Base-by-base conservation (phyloP, 2,797 vertebrate genomes). In the Poeciliopsis gracilis region DNA sequence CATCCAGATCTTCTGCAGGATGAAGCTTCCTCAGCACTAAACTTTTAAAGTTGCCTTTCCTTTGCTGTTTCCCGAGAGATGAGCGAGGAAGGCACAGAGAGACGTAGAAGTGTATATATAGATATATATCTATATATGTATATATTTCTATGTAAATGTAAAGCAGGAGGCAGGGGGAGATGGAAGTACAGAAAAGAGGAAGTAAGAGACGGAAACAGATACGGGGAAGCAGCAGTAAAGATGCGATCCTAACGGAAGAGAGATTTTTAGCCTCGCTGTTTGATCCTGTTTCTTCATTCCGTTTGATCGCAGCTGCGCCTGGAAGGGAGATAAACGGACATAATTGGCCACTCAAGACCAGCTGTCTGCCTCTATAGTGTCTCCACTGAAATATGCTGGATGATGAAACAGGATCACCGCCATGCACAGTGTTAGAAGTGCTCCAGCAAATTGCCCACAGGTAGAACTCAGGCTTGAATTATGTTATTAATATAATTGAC, bases 291-390 rank as follows among this genome's bases (percentile, higher is more conserved):
- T 92, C 91, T 92, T 90, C 87, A 92, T 92, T 93, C 92, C 33
- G 88, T 94, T 91, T 94, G 93, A 94, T 94, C 92, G 87, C 93
- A 93, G 92, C 93, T 91, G 92, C 79, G 94, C 92, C 93, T 94
- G 89, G 87, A 89, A 94, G 92, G 83, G 88, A 94, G 94, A 93
- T 94, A 94, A 94, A 94, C 86, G 93, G 92, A 93, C 90, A 85
- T 94, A 94, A 94, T 94, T 94, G 94, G 93, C 92, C 93, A 94
- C 94, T 94, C 92, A 92, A 93, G 92, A 94, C 91, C 90, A 90
- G 90, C 93, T 94, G 91, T 93, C 93, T 94, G 82, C 90, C 78
- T 91, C 90, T 61, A 86, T 93, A 88, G 89, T 81, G 89, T 91
- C 89, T 90, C 89, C 76, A 80, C 88, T 88, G 89, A 90, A 90